Evolutionary conservation across 2,888 invertebrate genomes (phyloP).

Genomic region (Parascotia fuliginaria): DNA sequence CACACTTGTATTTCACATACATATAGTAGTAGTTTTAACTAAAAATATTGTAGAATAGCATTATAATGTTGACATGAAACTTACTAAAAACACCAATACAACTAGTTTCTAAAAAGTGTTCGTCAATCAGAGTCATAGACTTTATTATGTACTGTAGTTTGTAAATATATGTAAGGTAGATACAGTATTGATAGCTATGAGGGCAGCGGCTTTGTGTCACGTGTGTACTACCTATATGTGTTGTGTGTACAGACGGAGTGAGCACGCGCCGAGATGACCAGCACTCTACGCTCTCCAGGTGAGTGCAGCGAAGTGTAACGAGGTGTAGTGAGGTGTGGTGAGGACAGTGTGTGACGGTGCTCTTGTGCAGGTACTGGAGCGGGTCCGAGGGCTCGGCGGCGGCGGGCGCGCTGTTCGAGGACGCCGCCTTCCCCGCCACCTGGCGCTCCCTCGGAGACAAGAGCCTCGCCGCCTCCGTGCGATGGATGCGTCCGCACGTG

Average conservation of each 20-base stretch:
- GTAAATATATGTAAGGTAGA: too few species aligned
- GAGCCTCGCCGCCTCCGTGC: conserved; percentile 78
- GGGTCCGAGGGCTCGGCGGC: conserved; percentile 61
- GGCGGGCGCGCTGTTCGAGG: conserved; percentile 79
- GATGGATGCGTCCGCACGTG: conserved; percentile 89
- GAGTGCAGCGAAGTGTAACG: conserved; percentile 4
- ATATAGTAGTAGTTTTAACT: too few species aligned
- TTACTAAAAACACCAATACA: too few species aligned
- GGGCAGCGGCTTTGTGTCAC: neutral
- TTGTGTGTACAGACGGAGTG: conserved; percentile 38
- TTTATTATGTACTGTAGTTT: too few species aligned
- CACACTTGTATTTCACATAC: too few species aligned
- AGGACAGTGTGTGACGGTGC: neutral
- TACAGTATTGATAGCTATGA: too few species aligned
- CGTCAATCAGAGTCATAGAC: too few species aligned
- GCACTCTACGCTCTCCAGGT: conserved; percentile 59
- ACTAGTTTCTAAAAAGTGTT: too few species aligned
- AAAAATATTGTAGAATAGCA: too few species aligned
- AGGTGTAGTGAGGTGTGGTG: too few species aligned
- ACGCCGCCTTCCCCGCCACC: conserved; percentile 40
- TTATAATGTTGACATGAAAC: too few species aligned
- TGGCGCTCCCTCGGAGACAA: conserved; percentile 75
- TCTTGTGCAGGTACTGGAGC: conserved; percentile 47
- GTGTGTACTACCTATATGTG: neutral
- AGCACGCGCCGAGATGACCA: conserved; percentile 48